Evolutionary conservation across 2,888 invertebrate genomes (phyloP), one percentile per base, ranked within the genome.

Genomic region (Aproaerema taeniolella): DNA sequence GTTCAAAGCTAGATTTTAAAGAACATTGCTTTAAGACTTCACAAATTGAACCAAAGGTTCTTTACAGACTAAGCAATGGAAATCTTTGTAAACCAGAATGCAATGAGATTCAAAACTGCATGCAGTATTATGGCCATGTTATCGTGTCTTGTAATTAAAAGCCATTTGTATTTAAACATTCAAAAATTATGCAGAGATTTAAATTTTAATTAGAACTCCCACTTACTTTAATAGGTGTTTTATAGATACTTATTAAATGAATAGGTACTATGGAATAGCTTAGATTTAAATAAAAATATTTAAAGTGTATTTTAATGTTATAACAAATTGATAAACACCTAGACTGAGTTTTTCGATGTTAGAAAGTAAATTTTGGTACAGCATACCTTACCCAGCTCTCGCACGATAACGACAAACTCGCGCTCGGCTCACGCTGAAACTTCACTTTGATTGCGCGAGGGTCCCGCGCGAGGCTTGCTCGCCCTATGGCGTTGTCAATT

Each of bases 121-220:
- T 38, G 48, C 47, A 50, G 46, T 45, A 46, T 59, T 54, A 65
- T 62, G 57, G 58, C 51, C 43, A 40, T 50, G 40, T 52, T 41
- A 40, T 47, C 40, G 45, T 34, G 42, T n/a, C n/a, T n/a, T n/a
- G 60, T 66, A 69, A 75, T 77, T 68, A 71, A 61, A 56, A 31
- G 54, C 59, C 62, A 66, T 67, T 66, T 64, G 57, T 61, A 60
- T 65, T 61, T 68, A 65, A 67, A 43, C 60, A 52, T 53, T 49
- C 41, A 38, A 42, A 53, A 45, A 16, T 13, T 20, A 17, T 37
- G 20, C 17, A 30, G 20, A 30, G 20, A 14, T 37, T 37, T 30
- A 30, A 29, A 29, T 8, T 8, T 28, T 35, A 28, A 28, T 10
- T 10, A 26, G 15, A 16, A 17, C 37, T 29, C 30, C 29, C 20